Evolutionary conservation across 2,888 invertebrate genomes (phyloP), one percentile per base, ranked within the genome.

Genomic region (Eupithecia exiguata): DNA sequence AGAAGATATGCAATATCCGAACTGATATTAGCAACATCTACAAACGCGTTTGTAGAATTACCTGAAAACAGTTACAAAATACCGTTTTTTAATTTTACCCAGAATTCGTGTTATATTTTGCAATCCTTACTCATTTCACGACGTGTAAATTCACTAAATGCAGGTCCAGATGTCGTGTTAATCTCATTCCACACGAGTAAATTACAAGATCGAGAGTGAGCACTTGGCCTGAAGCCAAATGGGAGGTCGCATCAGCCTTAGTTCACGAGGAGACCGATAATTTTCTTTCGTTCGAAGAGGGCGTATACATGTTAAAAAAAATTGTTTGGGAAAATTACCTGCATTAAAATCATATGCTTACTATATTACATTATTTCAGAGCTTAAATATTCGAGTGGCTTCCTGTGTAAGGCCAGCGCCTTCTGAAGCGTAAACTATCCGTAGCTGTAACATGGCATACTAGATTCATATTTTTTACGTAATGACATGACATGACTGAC

Each of bases 171-270:
- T 90, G 89, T 87, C 88, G 86, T 89, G 88, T 89, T 91, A 90
- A 91, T 91, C 89, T 88, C 87, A 86, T 91, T 90, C 87, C 87
- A 85, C 89, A 86, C 84, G 89, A 88, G 90, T 89, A 87, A 89
- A 89, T 91, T 91, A 91, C 91, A 91, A 90, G 90, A 91, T 90
- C 88, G 88, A 83, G 84, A 83, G 84, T 77, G 86, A 82, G 84
- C 84, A 83, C 77, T 83, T 93, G 92, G 93, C 89, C 77, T 72
- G 53, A 68, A 69, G 89, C 92, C 93, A 93, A 92, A 92, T 90
- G 88, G 89, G 84, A 83, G 85, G 87, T 84, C 86, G 88, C 90
- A 88, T 90, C 89, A 87, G 86, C 87, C 86, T 84, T 87, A 85
- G 86, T 87, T 86, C 86, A 83, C 84, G 81, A 74, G 68, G 76